Evolutionary conservation across 2,113 vertebrate genomes (phyloP).

Genomic region (Symphodus melops): DNA sequence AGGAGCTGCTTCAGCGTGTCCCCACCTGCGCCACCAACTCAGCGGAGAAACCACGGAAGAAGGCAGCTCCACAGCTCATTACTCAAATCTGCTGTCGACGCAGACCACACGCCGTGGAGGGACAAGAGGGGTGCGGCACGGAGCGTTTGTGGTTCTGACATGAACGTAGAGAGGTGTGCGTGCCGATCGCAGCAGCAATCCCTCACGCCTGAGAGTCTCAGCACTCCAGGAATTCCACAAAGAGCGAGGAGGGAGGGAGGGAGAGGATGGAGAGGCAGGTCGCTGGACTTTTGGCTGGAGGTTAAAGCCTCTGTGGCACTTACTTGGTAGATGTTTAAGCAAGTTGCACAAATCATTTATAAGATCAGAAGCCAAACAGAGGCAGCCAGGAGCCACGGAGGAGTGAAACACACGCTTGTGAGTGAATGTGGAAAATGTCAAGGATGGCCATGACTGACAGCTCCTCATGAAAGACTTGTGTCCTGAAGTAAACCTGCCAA

Average conservation of each 20-base stretch:
- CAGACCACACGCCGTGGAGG: slow-evolving; percentile 56
- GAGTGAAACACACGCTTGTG: slow-evolving; percentile 55
- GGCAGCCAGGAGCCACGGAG: slow-evolving; percentile 35
- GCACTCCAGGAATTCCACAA: slow-evolving; percentile 47
- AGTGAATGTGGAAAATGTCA: slow-evolving; percentile 70
- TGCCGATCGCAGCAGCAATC: not conserved
- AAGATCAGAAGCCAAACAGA: slow-evolving; percentile 24
- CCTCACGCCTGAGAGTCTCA: slow-evolving; percentile 21
- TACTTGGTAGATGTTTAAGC: slow-evolving; percentile 14
- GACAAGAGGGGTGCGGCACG: slow-evolving; percentile 12
- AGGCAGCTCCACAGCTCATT: slow-evolving; percentile 63
- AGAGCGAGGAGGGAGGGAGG: slow-evolving; percentile 1
- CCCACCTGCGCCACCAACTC: slow-evolving; percentile 69
- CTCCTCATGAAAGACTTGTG: slow-evolving; percentile 68
- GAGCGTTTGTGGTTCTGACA: slow-evolving; percentile 4
- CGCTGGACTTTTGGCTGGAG: not conserved
- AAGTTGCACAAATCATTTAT: slow-evolving; percentile 54
- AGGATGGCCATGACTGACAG: slow-evolving; percentile 69
- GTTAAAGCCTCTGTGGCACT: slow-evolving; percentile 1
- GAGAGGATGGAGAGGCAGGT: slow-evolving; percentile 11
- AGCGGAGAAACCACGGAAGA: slow-evolving; percentile 44
- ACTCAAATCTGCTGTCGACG: slow-evolving; percentile 65
- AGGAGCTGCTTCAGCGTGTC: slow-evolving; percentile 67
- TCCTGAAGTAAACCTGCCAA: slow-evolving; percentile 73
- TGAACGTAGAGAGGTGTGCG: not conserved